These are phyloP conservation scores for Cephus pygmeus DNA, from an alignment of 2,888 invertebrate species.

Conservation along the genomic window DNA sequence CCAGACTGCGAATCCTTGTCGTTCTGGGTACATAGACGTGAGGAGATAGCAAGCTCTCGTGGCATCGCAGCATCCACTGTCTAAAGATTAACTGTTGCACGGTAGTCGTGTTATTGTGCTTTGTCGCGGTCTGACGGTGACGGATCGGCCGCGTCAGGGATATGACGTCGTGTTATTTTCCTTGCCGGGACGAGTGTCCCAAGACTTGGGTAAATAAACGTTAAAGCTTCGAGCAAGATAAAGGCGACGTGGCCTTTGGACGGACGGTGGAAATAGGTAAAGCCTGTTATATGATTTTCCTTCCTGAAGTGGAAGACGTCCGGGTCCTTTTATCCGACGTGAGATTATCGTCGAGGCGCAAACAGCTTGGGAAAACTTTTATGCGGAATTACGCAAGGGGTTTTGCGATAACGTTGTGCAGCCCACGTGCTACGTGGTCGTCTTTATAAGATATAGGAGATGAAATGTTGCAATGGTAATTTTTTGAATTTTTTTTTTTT, in stretches of 20 bases:
- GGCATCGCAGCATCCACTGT: neutral
- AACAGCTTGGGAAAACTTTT: neutral
- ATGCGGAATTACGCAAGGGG: neutral
- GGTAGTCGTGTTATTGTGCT: neutral
- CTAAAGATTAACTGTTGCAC: neutral
- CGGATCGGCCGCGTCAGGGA: neutral
- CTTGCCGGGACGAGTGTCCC: neutral
- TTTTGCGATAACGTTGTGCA: neutral
- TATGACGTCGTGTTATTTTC: neutral
- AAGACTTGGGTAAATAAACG: neutral
- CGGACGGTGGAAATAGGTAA: neutral
- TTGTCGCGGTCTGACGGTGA: neutral
- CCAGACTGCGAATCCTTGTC: too few species aligned
- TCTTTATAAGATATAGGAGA: neutral
- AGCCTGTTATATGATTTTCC: neutral
- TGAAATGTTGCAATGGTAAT: neutral
- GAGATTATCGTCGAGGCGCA: neutral
- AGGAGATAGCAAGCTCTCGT: neutral
- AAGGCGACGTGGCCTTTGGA: neutral
- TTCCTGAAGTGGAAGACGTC: neutral
- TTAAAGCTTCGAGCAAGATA: neutral
- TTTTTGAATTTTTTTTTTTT: neutral
- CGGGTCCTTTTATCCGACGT: neutral
- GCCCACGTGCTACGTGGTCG: neutral
- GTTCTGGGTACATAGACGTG: neutral